Conservation (phyloP, 2,888 invertebrate species). For the Bhutanitis thaidina region DNA sequence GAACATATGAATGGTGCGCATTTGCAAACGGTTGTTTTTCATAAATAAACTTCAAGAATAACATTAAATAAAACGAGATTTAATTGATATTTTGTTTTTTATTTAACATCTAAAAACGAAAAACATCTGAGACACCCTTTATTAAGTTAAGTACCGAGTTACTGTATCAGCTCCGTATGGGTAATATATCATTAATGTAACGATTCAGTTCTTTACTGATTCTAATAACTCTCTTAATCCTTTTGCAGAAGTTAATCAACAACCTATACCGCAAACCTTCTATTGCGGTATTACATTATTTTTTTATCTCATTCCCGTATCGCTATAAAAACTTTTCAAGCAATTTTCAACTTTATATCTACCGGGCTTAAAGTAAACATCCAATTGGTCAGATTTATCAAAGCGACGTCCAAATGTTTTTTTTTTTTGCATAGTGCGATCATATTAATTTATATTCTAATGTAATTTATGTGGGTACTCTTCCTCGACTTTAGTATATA, state of each 20-base stretch:
- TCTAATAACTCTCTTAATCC: no score
- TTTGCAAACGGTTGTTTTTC: no score
- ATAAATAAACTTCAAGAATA: no score
- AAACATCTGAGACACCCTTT: no score
- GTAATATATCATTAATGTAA: no score
- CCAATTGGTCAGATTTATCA: constrained; percentile 14
- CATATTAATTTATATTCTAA: constrained; percentile 75
- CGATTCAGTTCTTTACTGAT: no score
- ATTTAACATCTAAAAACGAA: no score
- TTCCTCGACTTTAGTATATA: constrained; percentile 40
- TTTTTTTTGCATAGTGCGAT: constrained; percentile 58
- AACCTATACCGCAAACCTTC: constrained; percentile 2
- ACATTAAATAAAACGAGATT: no score
- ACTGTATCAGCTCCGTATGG: no score
- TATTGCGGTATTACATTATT: constrained; percentile 10
- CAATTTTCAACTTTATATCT: background rate
- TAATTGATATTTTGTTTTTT: no score
- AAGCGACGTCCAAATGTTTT: constrained; percentile 23
- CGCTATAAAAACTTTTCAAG: background rate
- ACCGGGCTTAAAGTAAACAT: constrained; percentile 11
- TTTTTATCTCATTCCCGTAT: constrained; percentile 16
- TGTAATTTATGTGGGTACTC: constrained; percentile 69
- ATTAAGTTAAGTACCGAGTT: no score
- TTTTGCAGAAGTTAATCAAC: constrained; percentile 4
- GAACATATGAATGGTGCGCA: no score